These are phyloP conservation scores for Chaetodon auriga DNA, from an alignment of 2,113 vertebrate species.

Conservation along the genomic window DNA sequence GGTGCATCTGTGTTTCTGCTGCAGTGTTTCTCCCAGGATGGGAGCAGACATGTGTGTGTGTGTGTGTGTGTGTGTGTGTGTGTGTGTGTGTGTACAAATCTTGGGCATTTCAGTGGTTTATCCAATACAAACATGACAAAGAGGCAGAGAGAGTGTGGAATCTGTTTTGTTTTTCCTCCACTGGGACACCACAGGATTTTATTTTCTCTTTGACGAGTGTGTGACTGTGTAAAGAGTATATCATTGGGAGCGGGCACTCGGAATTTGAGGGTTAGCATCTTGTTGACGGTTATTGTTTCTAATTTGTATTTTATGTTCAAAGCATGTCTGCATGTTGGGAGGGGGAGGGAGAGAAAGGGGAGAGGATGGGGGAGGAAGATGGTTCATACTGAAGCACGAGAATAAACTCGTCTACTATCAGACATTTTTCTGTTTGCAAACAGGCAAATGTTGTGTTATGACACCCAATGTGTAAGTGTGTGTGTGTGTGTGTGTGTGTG, in stretches of 20 bases:
- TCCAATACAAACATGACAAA: conserved; percentile 75
- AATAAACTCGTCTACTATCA: not conserved
- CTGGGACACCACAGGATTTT: conserved; percentile 60
- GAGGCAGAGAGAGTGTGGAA: conserved; percentile 43
- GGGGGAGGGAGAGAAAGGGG: not conserved
- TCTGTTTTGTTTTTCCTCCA: conserved; percentile 50
- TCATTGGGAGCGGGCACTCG: conserved; percentile 28
- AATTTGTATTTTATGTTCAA: conserved; percentile 50
- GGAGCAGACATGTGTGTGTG: conserved; percentile 28
- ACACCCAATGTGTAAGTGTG: not conserved
- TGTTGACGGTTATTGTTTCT: conserved; percentile 49
- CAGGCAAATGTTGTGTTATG: conserved; percentile 16
- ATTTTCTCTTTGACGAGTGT: conserved; percentile 38
- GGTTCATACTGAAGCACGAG: not conserved
- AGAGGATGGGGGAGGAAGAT: not conserved
- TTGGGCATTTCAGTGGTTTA: conserved; percentile 65
- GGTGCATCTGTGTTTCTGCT: conserved; percentile 57
- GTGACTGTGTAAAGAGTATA: conserved; percentile 25
- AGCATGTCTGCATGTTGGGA: conserved; percentile 1
- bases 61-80: conserved; percentile 1
- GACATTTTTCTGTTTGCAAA: conserved; percentile 11
- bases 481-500: conserved; percentile 14
- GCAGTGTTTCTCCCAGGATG: conserved; percentile 34
- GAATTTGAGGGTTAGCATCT: conserved; percentile 45
- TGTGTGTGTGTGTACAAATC: conserved; percentile 51